A percentile compares a stretch with the other conserved stretches of the same genome.
phyloP scores from a whole-genome alignment of 2,113 vertebrate genomes.

The Origma solitaria region DNA sequence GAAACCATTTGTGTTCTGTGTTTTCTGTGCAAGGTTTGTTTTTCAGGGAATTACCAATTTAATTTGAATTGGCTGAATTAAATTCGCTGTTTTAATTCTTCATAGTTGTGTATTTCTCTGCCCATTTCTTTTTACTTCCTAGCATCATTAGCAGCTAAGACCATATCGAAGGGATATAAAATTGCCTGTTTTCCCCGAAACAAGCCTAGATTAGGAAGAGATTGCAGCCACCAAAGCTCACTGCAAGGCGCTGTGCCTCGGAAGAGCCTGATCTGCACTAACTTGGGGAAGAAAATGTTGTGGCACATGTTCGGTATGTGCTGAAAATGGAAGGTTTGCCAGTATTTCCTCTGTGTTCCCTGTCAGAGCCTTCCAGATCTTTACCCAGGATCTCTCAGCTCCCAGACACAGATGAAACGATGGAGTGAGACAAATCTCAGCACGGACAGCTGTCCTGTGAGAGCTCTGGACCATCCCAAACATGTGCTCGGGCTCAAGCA shows the following conservation, averaged over 20 bases:
- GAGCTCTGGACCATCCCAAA: background rate
- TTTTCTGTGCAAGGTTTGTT: constrained; percentile 2
- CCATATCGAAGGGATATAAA: background rate
- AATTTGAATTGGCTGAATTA: constrained; percentile 11
- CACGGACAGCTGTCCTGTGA: accelerated
- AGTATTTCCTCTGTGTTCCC: background rate
- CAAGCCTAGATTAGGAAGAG: background rate
- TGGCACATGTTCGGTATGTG: background rate
- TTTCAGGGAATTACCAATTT: background rate
- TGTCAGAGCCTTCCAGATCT: background rate
- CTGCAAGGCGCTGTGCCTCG: background rate
- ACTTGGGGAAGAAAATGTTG: background rate
- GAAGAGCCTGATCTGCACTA: background rate
- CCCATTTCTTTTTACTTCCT: background rate
- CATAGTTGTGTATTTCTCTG: constrained; percentile 7
- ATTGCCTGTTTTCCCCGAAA: background rate
- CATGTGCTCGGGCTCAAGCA: accelerated
- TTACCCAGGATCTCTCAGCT: background rate
- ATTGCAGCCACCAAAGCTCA: background rate
- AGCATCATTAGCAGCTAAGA: background rate
- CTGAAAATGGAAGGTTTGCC: background rate
- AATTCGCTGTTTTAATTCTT: constrained; percentile 3
- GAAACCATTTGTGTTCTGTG: background rate
- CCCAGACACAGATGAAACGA: background rate
- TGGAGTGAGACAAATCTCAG: background rate